These are phyloP conservation scores for Cephalopachus bancanus DNA, from an alignment of 2,797 vertebrate genomes.

Conservation along the genomic window DNA sequence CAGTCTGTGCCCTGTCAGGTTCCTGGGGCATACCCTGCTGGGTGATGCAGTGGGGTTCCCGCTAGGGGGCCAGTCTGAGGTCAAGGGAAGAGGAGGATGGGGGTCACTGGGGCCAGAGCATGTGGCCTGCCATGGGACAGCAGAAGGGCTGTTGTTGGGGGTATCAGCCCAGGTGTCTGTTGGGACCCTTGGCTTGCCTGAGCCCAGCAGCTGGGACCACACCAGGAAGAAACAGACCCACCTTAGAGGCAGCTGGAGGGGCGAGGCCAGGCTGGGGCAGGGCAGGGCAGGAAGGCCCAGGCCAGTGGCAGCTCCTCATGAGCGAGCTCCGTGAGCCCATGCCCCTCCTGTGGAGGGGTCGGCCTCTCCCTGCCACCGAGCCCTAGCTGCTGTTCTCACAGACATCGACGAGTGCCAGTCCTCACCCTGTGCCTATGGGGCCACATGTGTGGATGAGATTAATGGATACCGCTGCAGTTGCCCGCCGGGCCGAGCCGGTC, in stretches of 20 bases:
- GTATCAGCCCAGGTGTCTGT: not conserved
- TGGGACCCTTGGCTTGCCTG: not conserved
- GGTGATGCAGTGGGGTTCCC: too few species aligned
- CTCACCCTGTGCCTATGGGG: slow-evolving; percentile 95
- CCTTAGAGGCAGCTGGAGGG: not conserved
- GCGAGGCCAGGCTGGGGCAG: not conserved
- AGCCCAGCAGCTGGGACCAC: not conserved
- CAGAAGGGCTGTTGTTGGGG: too few species aligned
- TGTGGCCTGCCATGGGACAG: too few species aligned
- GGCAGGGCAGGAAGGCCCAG: not conserved
- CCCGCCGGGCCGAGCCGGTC: slow-evolving; percentile 93
- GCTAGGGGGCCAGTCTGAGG: too few species aligned
- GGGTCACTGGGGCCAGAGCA: fast-evolving
- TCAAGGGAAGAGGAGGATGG: not conserved
- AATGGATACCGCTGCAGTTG: slow-evolving; percentile 95
- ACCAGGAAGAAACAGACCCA: not conserved
- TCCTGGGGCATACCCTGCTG: too few species aligned
- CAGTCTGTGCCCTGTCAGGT: fast-evolving
- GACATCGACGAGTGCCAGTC: slow-evolving; percentile 98
- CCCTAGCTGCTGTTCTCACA: slow-evolving; percentile 25
- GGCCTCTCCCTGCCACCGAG: not conserved
- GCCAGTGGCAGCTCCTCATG: not conserved
- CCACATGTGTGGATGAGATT: slow-evolving; percentile 96
- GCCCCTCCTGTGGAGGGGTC: fast-evolving
- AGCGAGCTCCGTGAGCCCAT: fast-evolving